A percentile compares a stretch with the other conserved stretches of the same genome.
Conservation (phyloP, 2,113 vertebrate species). For the Copsychus sechellarum region DNA sequence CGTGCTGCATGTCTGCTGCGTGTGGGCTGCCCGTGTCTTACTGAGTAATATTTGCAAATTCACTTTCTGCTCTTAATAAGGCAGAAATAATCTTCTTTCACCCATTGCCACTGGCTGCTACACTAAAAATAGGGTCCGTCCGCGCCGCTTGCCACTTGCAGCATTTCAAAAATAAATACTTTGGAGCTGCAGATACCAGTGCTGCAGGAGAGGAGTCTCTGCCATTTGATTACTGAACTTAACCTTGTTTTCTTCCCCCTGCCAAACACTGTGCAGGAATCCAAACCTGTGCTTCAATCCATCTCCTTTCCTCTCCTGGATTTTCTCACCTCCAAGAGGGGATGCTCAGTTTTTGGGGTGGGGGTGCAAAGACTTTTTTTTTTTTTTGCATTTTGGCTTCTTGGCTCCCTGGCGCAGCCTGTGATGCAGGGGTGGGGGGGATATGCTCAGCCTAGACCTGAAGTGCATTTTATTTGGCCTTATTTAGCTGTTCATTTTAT, state of each 20-base stretch:
- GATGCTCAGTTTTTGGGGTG: not conserved
- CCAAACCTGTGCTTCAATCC: accelerated
- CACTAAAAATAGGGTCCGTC: conserved; percentile 32
- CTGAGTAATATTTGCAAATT: not conserved
- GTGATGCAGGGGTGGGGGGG: not conserved
- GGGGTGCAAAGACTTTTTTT: not conserved
- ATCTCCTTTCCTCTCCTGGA: not conserved
- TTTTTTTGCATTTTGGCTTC: not conserved
- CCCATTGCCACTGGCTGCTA: conserved; percentile 37
- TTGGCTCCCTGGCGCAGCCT: not conserved
- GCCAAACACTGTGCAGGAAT: not conserved
- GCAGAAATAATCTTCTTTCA: conserved; percentile 20
- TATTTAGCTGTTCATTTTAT: not conserved
- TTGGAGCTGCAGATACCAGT: conserved; percentile 1
- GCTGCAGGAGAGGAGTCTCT: conserved; percentile 31
- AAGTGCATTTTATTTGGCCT: not conserved
- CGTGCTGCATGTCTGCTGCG: not conserved
- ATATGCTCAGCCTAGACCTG: not conserved
- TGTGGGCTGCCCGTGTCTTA: not conserved
- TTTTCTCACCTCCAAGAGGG: not conserved
- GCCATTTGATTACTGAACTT: conserved; percentile 14
- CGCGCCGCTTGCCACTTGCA: conserved; percentile 48
- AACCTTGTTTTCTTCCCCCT: conserved; percentile 24
- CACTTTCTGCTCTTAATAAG: not conserved
- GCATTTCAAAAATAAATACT: conserved; percentile 16